These are phyloP conservation scores for Syngnathus rostellatus DNA, from an alignment of 2,797 vertebrate genomes.

Conservation along the genomic window DNA sequence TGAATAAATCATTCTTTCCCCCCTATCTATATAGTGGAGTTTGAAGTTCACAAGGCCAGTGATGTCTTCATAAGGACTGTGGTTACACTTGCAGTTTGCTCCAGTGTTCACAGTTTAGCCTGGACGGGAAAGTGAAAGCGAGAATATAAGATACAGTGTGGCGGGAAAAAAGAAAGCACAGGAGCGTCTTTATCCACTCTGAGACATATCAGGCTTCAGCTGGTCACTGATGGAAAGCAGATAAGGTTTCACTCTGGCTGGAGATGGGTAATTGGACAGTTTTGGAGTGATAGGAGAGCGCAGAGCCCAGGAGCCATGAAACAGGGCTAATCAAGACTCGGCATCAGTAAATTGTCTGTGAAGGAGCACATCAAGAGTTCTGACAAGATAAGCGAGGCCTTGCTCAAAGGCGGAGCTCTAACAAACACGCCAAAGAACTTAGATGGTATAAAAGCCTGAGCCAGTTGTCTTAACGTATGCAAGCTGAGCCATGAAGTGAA, in stretches of 20 bases:
- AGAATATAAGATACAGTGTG: conserved; percentile 11
- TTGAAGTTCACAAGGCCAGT: neutral
- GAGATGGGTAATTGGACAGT: conserved; percentile 69
- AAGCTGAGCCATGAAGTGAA: neutral
- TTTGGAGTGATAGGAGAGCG: conserved; percentile 64
- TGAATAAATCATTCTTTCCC: no score
- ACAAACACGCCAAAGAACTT: conserved; percentile 40
- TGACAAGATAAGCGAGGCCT: conserved; percentile 64
- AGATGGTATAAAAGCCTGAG: neutral
- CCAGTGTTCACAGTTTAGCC: neutral
- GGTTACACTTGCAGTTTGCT: conserved; percentile 4
- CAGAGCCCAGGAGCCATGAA: conserved; percentile 62
- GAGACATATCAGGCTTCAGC: conserved; percentile 44
- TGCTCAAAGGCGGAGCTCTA: conserved; percentile 48
- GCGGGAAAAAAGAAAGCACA: conserved; percentile 12
- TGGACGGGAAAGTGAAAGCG: neutral
- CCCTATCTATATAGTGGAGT: neutral
- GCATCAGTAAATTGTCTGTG: conserved; percentile 68
- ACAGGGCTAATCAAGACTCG: conserved; percentile 62
- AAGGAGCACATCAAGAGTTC: conserved; percentile 62
- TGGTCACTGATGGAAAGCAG: conserved; percentile 61
- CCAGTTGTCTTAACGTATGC: neutral
- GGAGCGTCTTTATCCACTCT: conserved; percentile 43
- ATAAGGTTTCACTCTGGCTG: conserved; percentile 62
- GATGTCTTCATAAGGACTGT: neutral